phyloP scores from a whole-genome alignment of 1,140 invertebrate species.

The Euwallacea fornicatus region DNA sequence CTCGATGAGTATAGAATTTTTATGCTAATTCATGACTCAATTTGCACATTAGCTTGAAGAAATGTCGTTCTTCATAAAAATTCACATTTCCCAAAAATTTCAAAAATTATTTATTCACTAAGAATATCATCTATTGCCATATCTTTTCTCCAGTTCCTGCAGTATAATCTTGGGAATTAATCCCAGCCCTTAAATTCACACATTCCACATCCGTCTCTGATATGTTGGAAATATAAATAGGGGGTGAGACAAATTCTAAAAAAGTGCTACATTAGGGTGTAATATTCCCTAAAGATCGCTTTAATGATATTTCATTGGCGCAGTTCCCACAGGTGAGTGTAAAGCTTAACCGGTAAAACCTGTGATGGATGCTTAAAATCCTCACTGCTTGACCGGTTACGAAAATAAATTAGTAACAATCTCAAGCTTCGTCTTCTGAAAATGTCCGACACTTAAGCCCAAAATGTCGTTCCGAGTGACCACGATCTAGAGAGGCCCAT shows the following conservation, averaged over 20 bases:
- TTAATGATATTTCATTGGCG: neutral
- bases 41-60: no score
- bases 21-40: no score
- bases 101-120: no score
- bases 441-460: constrained; percentile 24
- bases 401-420: constrained; percentile 36
- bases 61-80: no score
- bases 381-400: constrained; percentile 16
- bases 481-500: constrained; percentile 9
- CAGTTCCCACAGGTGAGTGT: constrained; percentile 11
- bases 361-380: constrained; percentile 32
- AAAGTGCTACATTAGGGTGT: neutral
- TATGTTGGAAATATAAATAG: no score
- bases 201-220: no score
- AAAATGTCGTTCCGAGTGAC: constrained; percentile 25
- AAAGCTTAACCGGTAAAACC: constrained; percentile 20
- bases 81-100: no score
- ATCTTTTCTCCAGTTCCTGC: no score
- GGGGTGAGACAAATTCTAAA: neutral
- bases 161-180: no score
- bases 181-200: no score
- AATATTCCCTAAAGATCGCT: neutral
- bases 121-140: no score
- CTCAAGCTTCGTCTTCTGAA: constrained; percentile 21
- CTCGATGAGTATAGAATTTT: no score